phyloP scores from a whole-genome alignment of 92 coral and sea anemone species.

The Heliopora coerulea region DNA sequence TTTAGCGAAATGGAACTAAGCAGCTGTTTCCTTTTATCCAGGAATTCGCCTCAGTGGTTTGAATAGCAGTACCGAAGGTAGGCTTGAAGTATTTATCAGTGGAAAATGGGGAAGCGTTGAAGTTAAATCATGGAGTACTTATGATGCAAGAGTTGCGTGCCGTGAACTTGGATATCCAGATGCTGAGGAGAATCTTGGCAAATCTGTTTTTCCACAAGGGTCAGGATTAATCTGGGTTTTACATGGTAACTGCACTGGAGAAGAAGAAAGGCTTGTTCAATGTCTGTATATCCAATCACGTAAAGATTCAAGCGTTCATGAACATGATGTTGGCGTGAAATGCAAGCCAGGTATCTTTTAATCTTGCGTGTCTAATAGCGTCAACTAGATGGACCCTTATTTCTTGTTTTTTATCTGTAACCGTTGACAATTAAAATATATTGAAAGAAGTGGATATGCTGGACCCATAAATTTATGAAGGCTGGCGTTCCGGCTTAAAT shows the following conservation, averaged over 20 bases:
- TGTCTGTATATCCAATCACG: neutral
- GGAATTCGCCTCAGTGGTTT: conserved; percentile 2
- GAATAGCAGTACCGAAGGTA: neutral
- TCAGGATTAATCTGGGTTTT: neutral
- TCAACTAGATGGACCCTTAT: no score
- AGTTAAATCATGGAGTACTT: neutral
- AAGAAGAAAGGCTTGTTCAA: neutral
- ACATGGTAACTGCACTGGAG: neutral
- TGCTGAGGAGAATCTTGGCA: neutral
- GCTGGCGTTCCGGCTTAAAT: no score
- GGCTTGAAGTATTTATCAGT: neutral
- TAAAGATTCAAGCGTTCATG: neutral
- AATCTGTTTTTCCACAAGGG: neutral
- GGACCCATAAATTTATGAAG: no score
- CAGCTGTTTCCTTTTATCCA: neutral
- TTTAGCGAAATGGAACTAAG: no score
- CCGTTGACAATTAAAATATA: no score
- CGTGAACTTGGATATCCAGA: neutral
- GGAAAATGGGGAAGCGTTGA: conserved; percentile 6
- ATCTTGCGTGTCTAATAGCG: no score
- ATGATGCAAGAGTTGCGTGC: neutral
- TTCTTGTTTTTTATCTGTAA: no score
- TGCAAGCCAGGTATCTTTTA: neutral
- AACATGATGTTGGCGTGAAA: neutral
- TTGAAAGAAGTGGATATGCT: no score